Base-by-base conservation (phyloP, 2,113 vertebrate genomes). In the Holacanthus passer region DNA sequence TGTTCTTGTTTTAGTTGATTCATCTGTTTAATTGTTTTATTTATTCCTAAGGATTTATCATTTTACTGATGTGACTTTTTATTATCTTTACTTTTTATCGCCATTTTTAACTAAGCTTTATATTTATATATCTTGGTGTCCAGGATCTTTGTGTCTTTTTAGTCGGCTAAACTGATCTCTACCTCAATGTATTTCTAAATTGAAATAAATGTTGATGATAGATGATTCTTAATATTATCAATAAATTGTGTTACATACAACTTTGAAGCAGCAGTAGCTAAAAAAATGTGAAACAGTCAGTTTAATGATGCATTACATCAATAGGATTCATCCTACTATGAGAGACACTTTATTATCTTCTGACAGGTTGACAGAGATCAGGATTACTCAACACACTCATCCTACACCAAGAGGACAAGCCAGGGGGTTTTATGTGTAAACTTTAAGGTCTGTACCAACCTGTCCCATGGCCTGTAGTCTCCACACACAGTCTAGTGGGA, bases 381-480 rank as follows among this genome's bases (percentile, higher is more conserved):
- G 53, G n/a, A 83, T 86, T 87, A 76, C 71, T 82, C 83, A 92
- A 88, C 27, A 75, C 20, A 13, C 73, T 72, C 29, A 39, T 22
- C 27, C 24, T 59, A 10, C 45, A 79, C 27, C 7, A 12, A 41
- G 53, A 79, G 56, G 77, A 56, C 47, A 58, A 60, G 60, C 66
- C 65, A 29, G 29, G 71, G 76, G 68, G 8, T 82, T 84, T 82
- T 32, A 29, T 29, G 64, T 81, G 64, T 74, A 82, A 85, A 75
- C 4, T 5, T 75, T 71, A 81, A 80, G 77, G 84, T 89, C 77
- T 94, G 93, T 93, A 87, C 68, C 62, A 91, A 92, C 93, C 82
- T 94, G 93, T 85, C 87, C 67, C 11, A 2, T 64, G 62, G 72
- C 78, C 79, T 19, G 1, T 41, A 53, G 71, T 91, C 73, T 88